phyloP scores from a whole-genome alignment of 2,888 invertebrate genomes.

The Macroteleia sp. region DNA sequence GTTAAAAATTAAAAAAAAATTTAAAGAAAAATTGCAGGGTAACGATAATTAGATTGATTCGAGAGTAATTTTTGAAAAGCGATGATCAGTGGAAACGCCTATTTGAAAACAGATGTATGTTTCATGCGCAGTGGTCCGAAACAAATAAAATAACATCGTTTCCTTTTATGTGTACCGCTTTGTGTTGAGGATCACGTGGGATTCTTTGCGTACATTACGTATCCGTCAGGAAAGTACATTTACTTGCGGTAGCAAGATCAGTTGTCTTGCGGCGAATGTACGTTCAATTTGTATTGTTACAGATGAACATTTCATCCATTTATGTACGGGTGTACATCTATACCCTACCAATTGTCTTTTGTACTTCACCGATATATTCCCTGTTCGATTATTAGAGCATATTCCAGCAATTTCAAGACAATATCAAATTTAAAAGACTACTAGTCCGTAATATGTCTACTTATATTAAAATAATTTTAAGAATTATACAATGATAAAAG shows the following conservation, averaged over 20 bases:
- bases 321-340: conserved; percentile 22
- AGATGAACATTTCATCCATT: conserved; percentile 72
- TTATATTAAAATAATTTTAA: no score
- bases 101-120: no score
- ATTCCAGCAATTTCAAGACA: conserved; percentile 13
- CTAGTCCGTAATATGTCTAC: no score
- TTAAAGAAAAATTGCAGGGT: no score
- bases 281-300: conserved; percentile 81
- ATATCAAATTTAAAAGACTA: no score
- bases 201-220: conserved; percentile 56
- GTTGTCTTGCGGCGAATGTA: conserved; percentile 78
- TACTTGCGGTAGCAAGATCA: conserved; percentile 78
- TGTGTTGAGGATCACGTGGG: conserved; percentile 50
- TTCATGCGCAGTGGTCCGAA: no score
- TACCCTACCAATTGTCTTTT: conserved; percentile 25
- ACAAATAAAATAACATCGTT: conserved; percentile 56
- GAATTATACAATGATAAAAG: no score
- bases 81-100: no score
- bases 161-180: conserved; percentile 53
- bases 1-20: no score
- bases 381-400: conserved; percentile 39
- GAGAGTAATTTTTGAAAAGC: no score
- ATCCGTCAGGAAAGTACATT: conserved; percentile 57
- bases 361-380: conserved; percentile 49
- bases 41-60: no score